Base-by-base conservation (phyloP, 2,888 invertebrate species). In the Latheticus oryzae region DNA sequence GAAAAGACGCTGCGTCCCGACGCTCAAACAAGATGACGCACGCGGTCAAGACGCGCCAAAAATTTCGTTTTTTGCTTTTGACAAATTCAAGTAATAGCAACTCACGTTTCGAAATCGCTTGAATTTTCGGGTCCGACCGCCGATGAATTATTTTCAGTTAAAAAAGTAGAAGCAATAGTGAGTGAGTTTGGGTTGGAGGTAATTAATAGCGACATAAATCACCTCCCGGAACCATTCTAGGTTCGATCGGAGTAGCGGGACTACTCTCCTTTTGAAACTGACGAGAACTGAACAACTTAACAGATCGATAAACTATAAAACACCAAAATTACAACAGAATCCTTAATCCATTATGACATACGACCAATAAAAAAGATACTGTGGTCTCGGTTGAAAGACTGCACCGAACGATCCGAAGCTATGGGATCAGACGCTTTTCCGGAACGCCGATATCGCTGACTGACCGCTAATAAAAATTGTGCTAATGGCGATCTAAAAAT, bases 1-100 rank as follows among this genome's bases (percentile, higher is more conserved):
- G 62, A 43, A 8, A 45, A 57, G 55, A 63, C 32, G 61, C n/a
- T n/a, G n/a, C 63, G 62, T 58, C 58, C 58, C 53, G 62, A 66
- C 61, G 64, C 51, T 32, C 17, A 24, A 33, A 26, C n/a, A n/a
- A n/a, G 15, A 60, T 56, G 45, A 42, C 58, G 43, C 40, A 47
- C 42, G 35, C 48, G 23, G 42, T 26, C 26, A 24, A n/a, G 7
- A 51, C 45, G 56, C 48, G 56, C 57, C 17, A 62, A 38, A 56
- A 38, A 53, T 58, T 42, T 50, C 33, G 28, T 28, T 9, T 28
- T 12, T 9, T 12, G 28, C 28, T 32, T 11, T 35, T 32, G 11
- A 32, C 9, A 9, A 32, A n/a, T n/a, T n/a, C n/a, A n/a, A n/a
- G n/a, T n/a, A n/a, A n/a, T n/a, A n/a, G n/a, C 9, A 28, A 9